Conservation (phyloP, 2,113 vertebrate genomes). For the Odontesthes bonariensis region DNA sequence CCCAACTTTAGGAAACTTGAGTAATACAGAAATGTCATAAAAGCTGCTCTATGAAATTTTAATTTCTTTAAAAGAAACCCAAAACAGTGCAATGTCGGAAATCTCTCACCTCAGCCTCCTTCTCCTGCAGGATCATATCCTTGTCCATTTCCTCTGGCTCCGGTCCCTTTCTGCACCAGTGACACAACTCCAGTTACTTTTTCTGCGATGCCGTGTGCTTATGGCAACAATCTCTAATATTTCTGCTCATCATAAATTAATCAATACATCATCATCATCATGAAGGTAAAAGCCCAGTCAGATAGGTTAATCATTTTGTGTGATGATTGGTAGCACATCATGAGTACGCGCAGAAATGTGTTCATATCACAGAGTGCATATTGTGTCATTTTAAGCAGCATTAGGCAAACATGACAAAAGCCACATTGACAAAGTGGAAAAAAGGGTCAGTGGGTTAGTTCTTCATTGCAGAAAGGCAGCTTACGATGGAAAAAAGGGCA, state of each 20-base stretch:
- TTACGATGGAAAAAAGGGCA: conserved; percentile 25
- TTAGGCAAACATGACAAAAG: conserved; percentile 57
- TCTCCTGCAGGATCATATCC: conserved; percentile 97
- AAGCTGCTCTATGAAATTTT: no score
- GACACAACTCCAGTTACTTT: conserved; percentile 34
- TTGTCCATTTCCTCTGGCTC: conserved; percentile 97
- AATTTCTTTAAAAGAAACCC: no score
- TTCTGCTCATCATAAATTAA: neutral
- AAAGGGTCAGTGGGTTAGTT: conserved; percentile 60
- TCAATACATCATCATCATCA: neutral
- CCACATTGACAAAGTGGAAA: conserved; percentile 61
- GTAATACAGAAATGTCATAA: no score
- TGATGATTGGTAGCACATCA: conserved; percentile 17
- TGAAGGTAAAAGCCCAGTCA: conserved; percentile 1
- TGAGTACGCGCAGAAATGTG: neutral
- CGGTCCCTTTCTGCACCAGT: conserved; percentile 85
- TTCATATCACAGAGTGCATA: conserved; percentile 19
- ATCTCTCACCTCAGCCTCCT: conserved; percentile 93
- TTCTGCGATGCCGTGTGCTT: neutral
- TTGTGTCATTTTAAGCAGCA: conserved; percentile 20
- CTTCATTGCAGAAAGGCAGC: conserved; percentile 20
- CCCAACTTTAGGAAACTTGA: no score
- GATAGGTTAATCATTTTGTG: conserved; percentile 14
- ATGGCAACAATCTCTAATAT: neutral
- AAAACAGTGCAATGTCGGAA: no score